Evolutionary conservation across 2,113 vertebrate species (phyloP), one percentile per base, ranked within the genome.

Genomic region (Sciurus niger): DNA sequence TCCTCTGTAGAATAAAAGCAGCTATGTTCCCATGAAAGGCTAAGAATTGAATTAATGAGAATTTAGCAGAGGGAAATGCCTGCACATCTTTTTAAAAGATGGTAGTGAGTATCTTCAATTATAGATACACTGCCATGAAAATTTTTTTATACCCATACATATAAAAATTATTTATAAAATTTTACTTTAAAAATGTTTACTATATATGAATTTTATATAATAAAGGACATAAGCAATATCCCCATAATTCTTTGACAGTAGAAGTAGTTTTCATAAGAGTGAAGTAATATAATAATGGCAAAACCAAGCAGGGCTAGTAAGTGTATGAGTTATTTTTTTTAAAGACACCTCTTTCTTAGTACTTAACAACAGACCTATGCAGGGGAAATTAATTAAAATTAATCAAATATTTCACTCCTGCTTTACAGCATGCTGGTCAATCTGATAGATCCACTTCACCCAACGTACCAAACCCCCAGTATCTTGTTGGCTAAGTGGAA

Each of bases 251-350:
- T 51, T 88, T 46, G 63, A 43, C 20, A 7, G 8, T 3, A 46
- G 34, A 58, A 25, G 16, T 43, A 37, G 53, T 88, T n/a, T 90
- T 37, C n/a, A n/a, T 6, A 18, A n/a, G 25, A n/a, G 11, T 14
- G 3, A 2, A 63, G 0, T 16, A 1, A n/a, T 43, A 24, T 1
- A 8, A 8, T 37, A 68, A 90, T 0, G 37, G 18, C n/a, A 60
- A 84, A 28, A 65, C 20, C 78, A 72, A 74, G 82, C 13, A 37
- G 3, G 37, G 68, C 17, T 20, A 73, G 25, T 30, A 65, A 4
- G 9, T 77, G 34, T 25, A 58, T 65, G 70, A 87, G 48, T 84
- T 51, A 65, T 63, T 51, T 74, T 67, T 73, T 77, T 86, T 68
- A 34, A 90, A 32, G 55, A 95, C n/a, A 34, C 1, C 55, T 74